Conservation (phyloP, 2,888 invertebrate species). For the Ferdinandea cuprea region DNA sequence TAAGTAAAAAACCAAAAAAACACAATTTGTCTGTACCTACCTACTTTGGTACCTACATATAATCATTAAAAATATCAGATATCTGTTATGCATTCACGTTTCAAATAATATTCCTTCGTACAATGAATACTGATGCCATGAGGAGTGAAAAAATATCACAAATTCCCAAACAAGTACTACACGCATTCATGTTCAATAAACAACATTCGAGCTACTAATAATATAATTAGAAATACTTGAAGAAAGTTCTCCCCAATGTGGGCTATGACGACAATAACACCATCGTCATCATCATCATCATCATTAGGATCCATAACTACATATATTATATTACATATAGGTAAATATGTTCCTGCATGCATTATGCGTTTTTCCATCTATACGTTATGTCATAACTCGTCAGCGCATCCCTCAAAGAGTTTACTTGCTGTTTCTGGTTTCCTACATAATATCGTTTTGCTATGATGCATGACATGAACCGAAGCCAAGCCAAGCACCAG, state of each 20-base stretch:
- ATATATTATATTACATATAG: not conserved
- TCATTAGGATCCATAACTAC: not conserved
- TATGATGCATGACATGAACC: conserved; percentile 16
- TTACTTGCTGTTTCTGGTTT: conserved; percentile 29
- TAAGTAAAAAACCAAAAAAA: too few relatives aligned
- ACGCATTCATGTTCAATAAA: conserved; percentile 16
- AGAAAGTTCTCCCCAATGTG: conserved; percentile 17
- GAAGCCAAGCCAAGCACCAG: conserved; percentile 19
- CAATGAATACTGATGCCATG: too few relatives aligned
- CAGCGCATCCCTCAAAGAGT: conserved; percentile 12
- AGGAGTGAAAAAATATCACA: too few relatives aligned
- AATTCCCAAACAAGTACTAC: not conserved
- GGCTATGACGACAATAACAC: conserved; percentile 24
- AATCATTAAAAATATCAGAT: too few relatives aligned
- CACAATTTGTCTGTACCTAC: too few relatives aligned
- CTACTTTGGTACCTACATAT: too few relatives aligned
- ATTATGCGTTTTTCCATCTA: not conserved
- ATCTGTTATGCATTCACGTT: too few relatives aligned
- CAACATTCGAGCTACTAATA: conserved; percentile 19
- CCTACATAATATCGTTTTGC: conserved; percentile 31
- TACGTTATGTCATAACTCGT: conserved; percentile 7
- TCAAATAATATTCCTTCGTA: too few relatives aligned
- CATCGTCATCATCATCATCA: not conserved
- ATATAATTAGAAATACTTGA: conserved; percentile 27
- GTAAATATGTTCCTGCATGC: too few relatives aligned